These are phyloP conservation scores for Hylomyscus alleni DNA, from an alignment of 2,797 vertebrate genomes.

Conservation along the genomic window DNA sequence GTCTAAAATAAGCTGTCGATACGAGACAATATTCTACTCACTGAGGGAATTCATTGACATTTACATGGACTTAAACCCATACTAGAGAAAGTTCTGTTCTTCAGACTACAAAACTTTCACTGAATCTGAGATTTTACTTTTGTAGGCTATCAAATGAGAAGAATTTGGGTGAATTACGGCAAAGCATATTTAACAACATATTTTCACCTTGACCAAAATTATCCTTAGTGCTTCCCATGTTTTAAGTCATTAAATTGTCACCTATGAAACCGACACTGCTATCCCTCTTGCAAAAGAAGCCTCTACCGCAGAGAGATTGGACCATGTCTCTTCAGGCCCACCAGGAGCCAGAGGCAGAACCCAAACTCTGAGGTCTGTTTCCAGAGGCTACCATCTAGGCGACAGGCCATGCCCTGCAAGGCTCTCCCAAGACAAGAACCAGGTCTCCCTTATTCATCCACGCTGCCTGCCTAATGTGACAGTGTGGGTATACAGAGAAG, in stretches of 20 bases:
- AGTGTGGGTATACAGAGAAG: too few relatives aligned
- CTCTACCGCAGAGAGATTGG: background rate
- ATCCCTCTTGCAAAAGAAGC: background rate
- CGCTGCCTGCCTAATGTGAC: too few relatives aligned
- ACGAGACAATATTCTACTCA: background rate
- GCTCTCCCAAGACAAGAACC: background rate
- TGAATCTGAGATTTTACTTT: background rate
- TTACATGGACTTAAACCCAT: background rate
- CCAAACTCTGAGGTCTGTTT: background rate
- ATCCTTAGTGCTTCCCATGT: background rate
- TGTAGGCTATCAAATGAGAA: background rate
- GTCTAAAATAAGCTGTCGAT: background rate
- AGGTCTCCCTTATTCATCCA: background rate
- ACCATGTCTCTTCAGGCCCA: background rate
- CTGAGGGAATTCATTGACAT: background rate
- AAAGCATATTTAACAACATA: background rate
- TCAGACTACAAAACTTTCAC: background rate
- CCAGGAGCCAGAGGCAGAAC: background rate
- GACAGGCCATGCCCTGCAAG: background rate
- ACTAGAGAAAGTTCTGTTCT: background rate
- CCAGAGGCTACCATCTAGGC: background rate
- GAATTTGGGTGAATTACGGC: background rate
- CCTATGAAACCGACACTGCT: fast-evolving
- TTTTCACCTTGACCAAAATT: background rate
- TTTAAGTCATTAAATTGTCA: background rate